Base-by-base conservation (phyloP, 1,140 invertebrate species). In the Hycleus phaleratus region DNA sequence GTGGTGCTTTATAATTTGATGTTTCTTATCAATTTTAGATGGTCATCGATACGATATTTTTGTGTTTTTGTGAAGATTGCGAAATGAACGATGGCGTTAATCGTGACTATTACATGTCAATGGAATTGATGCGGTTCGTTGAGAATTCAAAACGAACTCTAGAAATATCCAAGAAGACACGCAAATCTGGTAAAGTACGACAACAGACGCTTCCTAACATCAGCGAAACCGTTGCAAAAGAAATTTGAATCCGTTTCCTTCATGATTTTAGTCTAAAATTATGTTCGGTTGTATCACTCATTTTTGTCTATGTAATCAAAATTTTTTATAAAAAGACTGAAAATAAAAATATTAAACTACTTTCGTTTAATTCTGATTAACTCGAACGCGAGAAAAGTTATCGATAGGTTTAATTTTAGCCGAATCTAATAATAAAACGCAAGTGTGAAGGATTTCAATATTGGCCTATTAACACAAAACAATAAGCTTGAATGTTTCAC, bases 1-100 rank as follows among this genome's bases (percentile, higher is more conserved):
- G 18, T 18, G 2, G 1, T 18, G 1, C 18, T 44, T 38, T 38
- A 56, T 44, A 43, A 62, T 59, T 50, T 63, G 65, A 63, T 5
- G 40, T 38, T 11, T 24, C 7, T 26, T 49, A 25, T 48, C 48
- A 24, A 61, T 81, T 78, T 9, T 69, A 91, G 87, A 91, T 91
- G 87, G 79, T 86, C 0, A 88, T 91, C 44, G 88, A 92, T 65
- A 86, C 88, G 9, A 82, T 91, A 64, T 85, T 91, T 69, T 68
- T 92, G 7, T 91, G 88, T 69, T 91, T 93, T 75, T 86, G 90
- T 76, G 85, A 88, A 73, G 86, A 88, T 62, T 86, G 82, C 67
- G 79, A 83, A 50, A 75, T 80, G 53, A 90, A 91, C 70, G 87
- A 91, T 74, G 87, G 87, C 2, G 77, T 84, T 5, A 78, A 72